Percentiles rank a stretch among this genome's conserved stretches.
These are phyloP conservation scores for Lasioglossum oenotherae DNA, from an alignment of 2,888 invertebrate genomes.

Conservation along the genomic window DNA sequence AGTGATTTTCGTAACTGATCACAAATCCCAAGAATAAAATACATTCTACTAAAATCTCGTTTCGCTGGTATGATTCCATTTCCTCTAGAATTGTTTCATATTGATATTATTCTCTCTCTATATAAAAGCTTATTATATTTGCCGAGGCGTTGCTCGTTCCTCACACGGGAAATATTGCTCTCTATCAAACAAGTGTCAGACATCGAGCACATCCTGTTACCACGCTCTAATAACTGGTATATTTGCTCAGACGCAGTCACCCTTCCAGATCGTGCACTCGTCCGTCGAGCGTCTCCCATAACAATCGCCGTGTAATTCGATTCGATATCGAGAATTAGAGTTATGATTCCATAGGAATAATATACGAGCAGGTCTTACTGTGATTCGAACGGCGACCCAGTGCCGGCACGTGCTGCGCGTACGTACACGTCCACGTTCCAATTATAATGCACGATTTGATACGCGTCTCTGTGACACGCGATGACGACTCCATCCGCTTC, in stretches of 20 bases:
- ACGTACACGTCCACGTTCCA: conserved; percentile 72
- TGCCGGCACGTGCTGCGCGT: conserved; percentile 73
- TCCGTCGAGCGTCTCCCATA: conserved; percentile 63
- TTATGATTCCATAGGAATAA: conserved; percentile 83
- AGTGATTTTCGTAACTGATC: no score
- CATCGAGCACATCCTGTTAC: conserved; percentile 10
- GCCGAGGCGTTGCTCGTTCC: neutral
- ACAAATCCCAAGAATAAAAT: no score
- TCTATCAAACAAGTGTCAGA: conserved; percentile 25
- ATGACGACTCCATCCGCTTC: conserved; percentile 75
- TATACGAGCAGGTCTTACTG: conserved; percentile 84
- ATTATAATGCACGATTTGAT: conserved; percentile 82
- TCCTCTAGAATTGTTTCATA: neutral
- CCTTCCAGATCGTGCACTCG: conserved; percentile 50
- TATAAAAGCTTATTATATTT: neutral
- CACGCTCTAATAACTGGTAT: conserved; percentile 34
- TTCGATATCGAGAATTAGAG: conserved; percentile 81
- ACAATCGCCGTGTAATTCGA: conserved; percentile 82
- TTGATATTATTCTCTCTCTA: neutral
- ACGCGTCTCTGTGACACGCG: conserved; percentile 65
- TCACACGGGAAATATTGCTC: neutral
- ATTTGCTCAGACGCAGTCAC: conserved; percentile 40
- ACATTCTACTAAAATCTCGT: no score
- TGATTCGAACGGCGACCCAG: conserved; percentile 62
- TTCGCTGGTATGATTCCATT: neutral